phyloP scores from a whole-genome alignment of 2,888 invertebrate genomes.

The Pristionchus exspectatus region DNA sequence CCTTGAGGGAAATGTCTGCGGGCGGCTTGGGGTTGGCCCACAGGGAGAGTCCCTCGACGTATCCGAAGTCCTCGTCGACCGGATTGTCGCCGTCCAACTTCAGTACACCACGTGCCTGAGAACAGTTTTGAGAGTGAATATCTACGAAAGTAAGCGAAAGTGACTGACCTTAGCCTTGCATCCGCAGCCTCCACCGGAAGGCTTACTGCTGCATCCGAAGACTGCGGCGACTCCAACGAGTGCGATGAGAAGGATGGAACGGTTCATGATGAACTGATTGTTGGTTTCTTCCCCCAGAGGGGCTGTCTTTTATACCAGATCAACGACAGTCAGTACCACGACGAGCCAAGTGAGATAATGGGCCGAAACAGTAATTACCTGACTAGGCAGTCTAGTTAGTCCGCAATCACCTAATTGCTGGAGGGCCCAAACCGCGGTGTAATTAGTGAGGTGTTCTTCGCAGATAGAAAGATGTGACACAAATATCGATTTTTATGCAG shows the following conservation, averaged over 20 bases:
- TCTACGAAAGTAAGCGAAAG: not conserved
- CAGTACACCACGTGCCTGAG: conserved; percentile 44
- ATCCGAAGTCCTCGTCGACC: conserved; percentile 40
- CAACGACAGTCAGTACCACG: not conserved
- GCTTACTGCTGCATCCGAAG: conserved; percentile 24
- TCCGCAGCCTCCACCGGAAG: conserved; percentile 35
- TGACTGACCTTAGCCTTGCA: not conserved
- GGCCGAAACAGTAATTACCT: not conserved
- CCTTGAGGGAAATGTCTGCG: not conserved
- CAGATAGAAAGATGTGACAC: not conserved
- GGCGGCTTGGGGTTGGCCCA: conserved; percentile 7
- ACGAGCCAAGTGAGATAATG: not conserved
- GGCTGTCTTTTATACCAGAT: not conserved
- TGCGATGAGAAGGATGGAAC: conserved; percentile 10
- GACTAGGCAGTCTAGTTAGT: not conserved
- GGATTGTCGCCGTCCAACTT: conserved; percentile 12
- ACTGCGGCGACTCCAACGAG: conserved; percentile 7
- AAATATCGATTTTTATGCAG: not conserved
- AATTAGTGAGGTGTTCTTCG: not conserved
- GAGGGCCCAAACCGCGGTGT: not conserved
- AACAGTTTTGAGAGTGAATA: too few relatives aligned
- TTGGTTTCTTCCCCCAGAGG: too few relatives aligned
- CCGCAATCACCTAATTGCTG: not conserved
- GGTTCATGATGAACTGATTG: not conserved
- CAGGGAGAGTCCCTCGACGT: conserved; percentile 10